Evolutionary conservation across 2,797 vertebrate genomes (phyloP), one percentile per base, ranked within the genome.

Genomic region (Poecile montanus): DNA sequence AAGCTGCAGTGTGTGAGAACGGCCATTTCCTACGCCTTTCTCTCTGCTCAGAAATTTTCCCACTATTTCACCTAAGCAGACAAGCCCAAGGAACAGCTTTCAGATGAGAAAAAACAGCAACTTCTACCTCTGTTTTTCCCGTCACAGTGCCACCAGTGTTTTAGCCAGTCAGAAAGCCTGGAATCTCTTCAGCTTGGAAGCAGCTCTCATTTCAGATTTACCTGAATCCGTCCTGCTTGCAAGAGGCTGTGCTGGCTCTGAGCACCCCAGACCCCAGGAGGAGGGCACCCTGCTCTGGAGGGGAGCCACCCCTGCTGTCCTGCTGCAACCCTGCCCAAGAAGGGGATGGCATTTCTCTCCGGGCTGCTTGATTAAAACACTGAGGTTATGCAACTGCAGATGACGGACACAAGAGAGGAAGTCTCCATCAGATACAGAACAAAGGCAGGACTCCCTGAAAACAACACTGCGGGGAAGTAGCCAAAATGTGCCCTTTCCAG

Each of bases 361-460:
- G 0, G 1, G 42, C 0, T 63, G 13, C 63, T 86, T 58, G 50
- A 57, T 85, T 54, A 47, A 54, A 88, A 72, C 6, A 51, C 47
- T 22, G 10, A 77, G 32, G 51, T 85, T 68, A 85, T 29, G 77
- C 89, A 93, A 85, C n/a, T 29, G 68, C 87, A 81, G n/a, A 38
- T 18, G 84, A 87, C 2, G 0, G 86, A 84, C 90, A 20, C 7
- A 0, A 40, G 36, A 63, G 68, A 85, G 93, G 94, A 97, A 96
- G 77, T 56, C 80, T 86, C 71, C 42, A 73, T 93, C 94, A 86
- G 88, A 93, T 48, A 67, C 6, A 38, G 71, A 93, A 95, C 86
- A 95, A 91, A 96, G 79, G 80, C 83, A 82, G 40, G 54, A 61
- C 36, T 95, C 89, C 72, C 85, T 58, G 58, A 88, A 92, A 92